These are phyloP conservation scores for Harpalus rufipes DNA, from an alignment of 2,888 invertebrate species.

Conservation along the genomic window DNA sequence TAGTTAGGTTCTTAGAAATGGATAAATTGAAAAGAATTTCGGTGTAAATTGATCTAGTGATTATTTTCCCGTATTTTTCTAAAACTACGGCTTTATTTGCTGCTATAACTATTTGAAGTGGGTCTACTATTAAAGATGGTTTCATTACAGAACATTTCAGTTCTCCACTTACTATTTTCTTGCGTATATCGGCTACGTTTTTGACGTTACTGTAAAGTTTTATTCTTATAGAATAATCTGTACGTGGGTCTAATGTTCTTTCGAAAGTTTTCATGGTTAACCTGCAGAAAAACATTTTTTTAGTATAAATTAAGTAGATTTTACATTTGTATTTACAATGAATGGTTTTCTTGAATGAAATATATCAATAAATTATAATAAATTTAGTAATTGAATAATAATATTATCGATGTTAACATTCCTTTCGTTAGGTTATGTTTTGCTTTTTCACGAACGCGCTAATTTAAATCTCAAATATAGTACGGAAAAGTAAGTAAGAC, in stretches of 20 bases:
- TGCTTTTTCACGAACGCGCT: too few species aligned
- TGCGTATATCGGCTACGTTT: slow-evolving; percentile 80
- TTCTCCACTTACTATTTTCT: slow-evolving; percentile 79
- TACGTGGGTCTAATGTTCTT: slow-evolving; percentile 71
- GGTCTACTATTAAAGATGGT: slow-evolving; percentile 81
- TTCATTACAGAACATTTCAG: slow-evolving; percentile 83
- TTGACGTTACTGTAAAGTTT: slow-evolving; percentile 81
- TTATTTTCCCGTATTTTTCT: slow-evolving; percentile 77
- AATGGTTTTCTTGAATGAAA: too few species aligned
- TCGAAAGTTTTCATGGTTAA: slow-evolving; percentile 68
- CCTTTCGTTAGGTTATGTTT: neutral
- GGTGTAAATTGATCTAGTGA: slow-evolving; percentile 82
- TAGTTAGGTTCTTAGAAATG: slow-evolving; percentile 84
- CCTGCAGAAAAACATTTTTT: neutral
- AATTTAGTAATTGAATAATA: too few species aligned
- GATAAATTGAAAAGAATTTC: slow-evolving; percentile 86
- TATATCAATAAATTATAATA: too few species aligned
- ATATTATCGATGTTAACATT: too few species aligned
- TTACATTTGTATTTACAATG: neutral
- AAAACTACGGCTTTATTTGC: slow-evolving; percentile 83
- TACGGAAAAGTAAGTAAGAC: neutral
- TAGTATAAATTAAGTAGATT: neutral
- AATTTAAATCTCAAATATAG: neutral
- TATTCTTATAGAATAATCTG: slow-evolving; percentile 73
- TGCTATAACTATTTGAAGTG: slow-evolving; percentile 82